These are phyloP conservation scores for Sus scrofa DNA, from an alignment of 2,113 vertebrate species.

Conservation along the genomic window T2T-Sscrofa CM000824.6:99601001-99601500, in stretches of 20 bases:
- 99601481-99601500: constrained; percentile 61
- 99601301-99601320: constrained; percentile 28
- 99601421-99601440: constrained; percentile 36
- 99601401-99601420: not conserved
- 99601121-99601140: constrained; percentile 17
- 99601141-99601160: constrained; percentile 36
- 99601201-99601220: no score
- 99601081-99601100: not conserved
- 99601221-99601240: not conserved
- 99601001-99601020: not conserved
- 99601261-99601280: not conserved
- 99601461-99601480: not conserved
- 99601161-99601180: constrained; percentile 16
- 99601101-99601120: not conserved
- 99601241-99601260: not conserved
- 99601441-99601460: constrained; percentile 37
- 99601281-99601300: constrained; percentile 8
- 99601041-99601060: not conserved
- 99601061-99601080: not conserved
- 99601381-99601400: not conserved
- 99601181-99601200: not conserved
- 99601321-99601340: constrained; percentile 22
- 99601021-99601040: not conserved
- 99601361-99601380: not conserved
- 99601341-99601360: not conserved